phyloP scores from a whole-genome alignment of 2,113 vertebrate genomes.

The Tupaia tana region DNA sequence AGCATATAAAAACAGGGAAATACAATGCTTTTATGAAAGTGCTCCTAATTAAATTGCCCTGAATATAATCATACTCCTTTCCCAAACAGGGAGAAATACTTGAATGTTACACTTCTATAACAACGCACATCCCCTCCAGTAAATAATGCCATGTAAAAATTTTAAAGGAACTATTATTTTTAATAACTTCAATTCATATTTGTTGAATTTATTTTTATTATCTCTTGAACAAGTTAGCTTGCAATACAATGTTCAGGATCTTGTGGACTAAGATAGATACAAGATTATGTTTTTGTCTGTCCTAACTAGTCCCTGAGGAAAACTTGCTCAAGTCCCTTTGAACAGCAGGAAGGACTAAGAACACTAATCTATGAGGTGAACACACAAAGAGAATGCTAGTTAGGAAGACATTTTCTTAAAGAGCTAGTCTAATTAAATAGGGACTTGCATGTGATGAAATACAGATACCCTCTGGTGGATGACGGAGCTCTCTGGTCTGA shows the following conservation, averaged over 20 bases:
- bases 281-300: conserved; percentile 34
- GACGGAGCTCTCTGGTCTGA: background rate
- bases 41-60: conserved; percentile 10
- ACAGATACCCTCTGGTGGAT: background rate
- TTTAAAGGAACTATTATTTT: conserved; percentile 17
- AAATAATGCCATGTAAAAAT: conserved; percentile 10
- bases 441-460: conserved; percentile 64
- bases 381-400: conserved; percentile 49
- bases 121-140: background rate
- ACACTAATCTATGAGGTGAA: conserved; percentile 42
- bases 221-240: conserved; percentile 12
- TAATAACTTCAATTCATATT: background rate
- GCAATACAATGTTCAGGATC: background rate
- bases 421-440: conserved; percentile 69
- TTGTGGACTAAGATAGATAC: background rate
- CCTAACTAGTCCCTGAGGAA: conserved; percentile 57
- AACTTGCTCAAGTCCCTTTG: conserved; percentile 42
- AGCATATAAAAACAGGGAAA: background rate
- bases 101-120: conserved; percentile 20
- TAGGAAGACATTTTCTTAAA: conserved; percentile 64
- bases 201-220: conserved; percentile 30
- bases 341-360: conserved; percentile 60
- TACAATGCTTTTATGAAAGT: background rate
- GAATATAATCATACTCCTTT: background rate
- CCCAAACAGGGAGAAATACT: background rate